Evolutionary conservation across 2,888 invertebrate genomes (phyloP).

Genomic region (Meandrusa payeni): DNA sequence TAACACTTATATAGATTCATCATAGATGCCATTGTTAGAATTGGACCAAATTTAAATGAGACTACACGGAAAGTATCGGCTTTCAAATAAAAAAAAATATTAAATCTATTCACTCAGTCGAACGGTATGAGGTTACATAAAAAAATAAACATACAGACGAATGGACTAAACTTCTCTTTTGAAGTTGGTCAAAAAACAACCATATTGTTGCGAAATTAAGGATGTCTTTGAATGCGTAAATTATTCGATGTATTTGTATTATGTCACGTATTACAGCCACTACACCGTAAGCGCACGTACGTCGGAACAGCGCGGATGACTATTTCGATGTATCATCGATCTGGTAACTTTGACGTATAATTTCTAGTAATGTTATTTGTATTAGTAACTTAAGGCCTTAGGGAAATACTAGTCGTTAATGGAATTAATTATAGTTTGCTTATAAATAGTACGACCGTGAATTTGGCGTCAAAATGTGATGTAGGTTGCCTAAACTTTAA

Average conservation of each 20-base stretch:
- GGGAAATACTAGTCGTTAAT: constrained; percentile 40
- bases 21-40: too few species aligned
- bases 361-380: constrained; percentile 6
- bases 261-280: constrained; percentile 12
- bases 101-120: too few species aligned
- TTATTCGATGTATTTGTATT: not conserved
- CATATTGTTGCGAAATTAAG: not conserved
- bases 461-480: constrained; percentile 32
- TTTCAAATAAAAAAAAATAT: too few species aligned
- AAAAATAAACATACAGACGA: too few species aligned
- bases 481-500: constrained; percentile 36
- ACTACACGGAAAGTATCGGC: too few species aligned
- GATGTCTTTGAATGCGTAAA: not conserved
- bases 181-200: too few species aligned
- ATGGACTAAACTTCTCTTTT: too few species aligned
- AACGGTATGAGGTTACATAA: too few species aligned
- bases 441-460: constrained; percentile 39
- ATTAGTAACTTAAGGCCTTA: constrained; percentile 33
- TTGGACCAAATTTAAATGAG: too few species aligned
- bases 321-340: constrained; percentile 1
- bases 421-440: constrained; percentile 24
- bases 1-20: too few species aligned
- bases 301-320: constrained; percentile 11
- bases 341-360: constrained; percentile 10
- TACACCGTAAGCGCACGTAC: not conserved